phyloP scores from a whole-genome alignment of 1,140 invertebrate genomes.

The Adelges cooleyi region DNA sequence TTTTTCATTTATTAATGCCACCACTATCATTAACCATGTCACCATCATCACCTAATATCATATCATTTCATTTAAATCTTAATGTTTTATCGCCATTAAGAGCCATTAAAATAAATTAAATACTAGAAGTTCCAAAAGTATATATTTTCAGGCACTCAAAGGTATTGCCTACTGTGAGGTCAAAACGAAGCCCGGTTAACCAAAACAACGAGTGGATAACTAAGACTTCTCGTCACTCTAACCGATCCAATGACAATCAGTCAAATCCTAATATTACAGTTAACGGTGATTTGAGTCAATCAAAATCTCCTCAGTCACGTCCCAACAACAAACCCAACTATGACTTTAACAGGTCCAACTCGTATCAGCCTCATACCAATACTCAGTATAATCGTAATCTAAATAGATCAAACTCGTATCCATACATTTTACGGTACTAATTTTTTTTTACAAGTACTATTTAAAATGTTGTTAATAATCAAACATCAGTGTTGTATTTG shows the following conservation, averaged over 20 bases:
- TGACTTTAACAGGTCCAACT: background rate
- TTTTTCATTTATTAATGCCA: too few relatives aligned
- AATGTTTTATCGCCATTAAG: too few relatives aligned
- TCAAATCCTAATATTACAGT: background rate
- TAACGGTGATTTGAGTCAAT: background rate
- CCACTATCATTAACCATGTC: too few relatives aligned
- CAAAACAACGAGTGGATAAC: background rate
- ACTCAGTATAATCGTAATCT: background rate
- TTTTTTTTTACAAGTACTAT: background rate
- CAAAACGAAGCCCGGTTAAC: background rate
- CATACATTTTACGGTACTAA: constrained; percentile 3
- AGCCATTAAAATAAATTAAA: too few relatives aligned
- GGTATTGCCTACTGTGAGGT: background rate
- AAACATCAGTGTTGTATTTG: too few relatives aligned
- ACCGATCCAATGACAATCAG: background rate
- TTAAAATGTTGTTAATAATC: background rate
- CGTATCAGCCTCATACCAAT: background rate
- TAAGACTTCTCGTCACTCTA: background rate
- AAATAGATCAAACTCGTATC: constrained; percentile 17
- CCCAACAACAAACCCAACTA: too few relatives aligned
- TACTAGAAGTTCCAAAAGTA: background rate
- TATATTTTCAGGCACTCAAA: constrained; percentile 11
- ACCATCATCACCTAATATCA: too few relatives aligned
- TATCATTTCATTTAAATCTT: too few relatives aligned
- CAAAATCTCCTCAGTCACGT: background rate